These are phyloP conservation scores for Nebria ingens DNA, from an alignment of 1,140 invertebrate genomes.

Conservation along the genomic window DNA sequence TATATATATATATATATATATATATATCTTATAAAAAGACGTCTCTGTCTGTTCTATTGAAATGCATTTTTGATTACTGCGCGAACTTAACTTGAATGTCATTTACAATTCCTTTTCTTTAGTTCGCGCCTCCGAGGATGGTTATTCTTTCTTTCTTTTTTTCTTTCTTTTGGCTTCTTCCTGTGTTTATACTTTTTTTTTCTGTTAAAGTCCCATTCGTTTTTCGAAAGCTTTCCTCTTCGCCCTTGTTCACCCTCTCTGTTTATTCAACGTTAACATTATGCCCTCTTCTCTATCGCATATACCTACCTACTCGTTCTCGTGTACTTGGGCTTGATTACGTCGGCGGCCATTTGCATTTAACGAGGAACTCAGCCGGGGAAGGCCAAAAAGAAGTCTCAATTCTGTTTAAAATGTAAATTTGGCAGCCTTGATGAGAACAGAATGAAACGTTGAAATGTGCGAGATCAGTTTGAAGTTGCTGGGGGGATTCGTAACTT, in stretches of 20 bases:
- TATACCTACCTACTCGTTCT: conserved; percentile 4
- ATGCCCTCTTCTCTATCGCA: conserved; percentile 2
- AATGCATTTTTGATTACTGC: conserved; percentile 8
- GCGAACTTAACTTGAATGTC: not conserved
- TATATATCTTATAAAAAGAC: no score
- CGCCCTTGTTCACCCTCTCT: not conserved
- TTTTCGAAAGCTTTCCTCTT: not conserved
- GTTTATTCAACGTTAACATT: conserved; percentile 8
- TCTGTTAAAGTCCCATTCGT: not conserved
- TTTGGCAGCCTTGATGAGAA: conserved; percentile 19
- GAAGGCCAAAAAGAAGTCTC: conserved; percentile 22
- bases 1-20: no score
- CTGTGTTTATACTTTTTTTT: no score
- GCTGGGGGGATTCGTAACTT: no score
- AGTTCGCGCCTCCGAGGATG: not conserved
- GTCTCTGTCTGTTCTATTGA: not conserved
- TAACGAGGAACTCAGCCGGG: conserved; percentile 20
- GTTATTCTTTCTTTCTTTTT: conserved; percentile 1
- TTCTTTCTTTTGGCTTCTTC: no score
- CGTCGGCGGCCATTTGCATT: conserved; percentile 26
- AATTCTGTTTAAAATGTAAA: conserved; percentile 22
- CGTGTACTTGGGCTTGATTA: conserved; percentile 19
- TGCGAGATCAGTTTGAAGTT: no score
- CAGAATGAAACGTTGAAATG: conserved; percentile 10
- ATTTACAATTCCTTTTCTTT: conserved; percentile 8